Evolutionary conservation across 2,888 invertebrate species (phyloP), one percentile per base, ranked within the genome.

Genomic region (Gryllus longicercus): DNA sequence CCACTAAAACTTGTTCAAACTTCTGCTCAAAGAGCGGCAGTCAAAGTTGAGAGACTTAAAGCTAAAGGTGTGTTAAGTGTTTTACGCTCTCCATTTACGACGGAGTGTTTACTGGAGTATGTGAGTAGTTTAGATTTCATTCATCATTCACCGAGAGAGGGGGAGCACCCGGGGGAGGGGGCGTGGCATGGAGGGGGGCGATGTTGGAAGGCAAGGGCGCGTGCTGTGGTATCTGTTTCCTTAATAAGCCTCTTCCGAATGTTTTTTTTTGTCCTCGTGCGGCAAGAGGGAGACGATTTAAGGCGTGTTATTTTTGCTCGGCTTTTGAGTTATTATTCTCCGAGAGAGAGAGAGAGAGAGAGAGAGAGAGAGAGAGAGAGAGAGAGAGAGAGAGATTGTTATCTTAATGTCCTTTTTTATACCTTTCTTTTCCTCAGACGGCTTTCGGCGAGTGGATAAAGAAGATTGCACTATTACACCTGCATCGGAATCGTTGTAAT

Each of bases 1-100:
- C 63, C 63, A 63, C 63, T 63, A 63, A 63, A 63, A 63, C 63
- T 63, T 63, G 63, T 63, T 63, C 63, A 63, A 63, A 63, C 63
- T 63, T 63, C 14, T n/a, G 63, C 63, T 63, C 63, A 63, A 63
- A 63, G 63, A 63, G 63, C 63, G 63, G 63, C 63, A 63, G 63
- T 63, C 63, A 63, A 63, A 63, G 63, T 63, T 63, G 63, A 63
- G 63, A 63, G 63, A 63, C 63, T 63, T 63, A 63, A 14, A 63
- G 63, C 63, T 63, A 63, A 63, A 63, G 63, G 63, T 63, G 63
- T 63, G 63, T 63, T 63, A 63, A 63, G 63, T 63, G 63, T 63
- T 63, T 63, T 63, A 63, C 63, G 63, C 63, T 63, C 63, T n/a
- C 63, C 63, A n/a, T 63, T 63, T 63, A 63, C 63, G 63, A 63